A percentile compares a stretch with the other conserved stretches of the same genome.
These are phyloP conservation scores for Drosophila subsilvestris DNA, from an alignment of 2,888 invertebrate species.

Conservation along the genomic window DNA sequence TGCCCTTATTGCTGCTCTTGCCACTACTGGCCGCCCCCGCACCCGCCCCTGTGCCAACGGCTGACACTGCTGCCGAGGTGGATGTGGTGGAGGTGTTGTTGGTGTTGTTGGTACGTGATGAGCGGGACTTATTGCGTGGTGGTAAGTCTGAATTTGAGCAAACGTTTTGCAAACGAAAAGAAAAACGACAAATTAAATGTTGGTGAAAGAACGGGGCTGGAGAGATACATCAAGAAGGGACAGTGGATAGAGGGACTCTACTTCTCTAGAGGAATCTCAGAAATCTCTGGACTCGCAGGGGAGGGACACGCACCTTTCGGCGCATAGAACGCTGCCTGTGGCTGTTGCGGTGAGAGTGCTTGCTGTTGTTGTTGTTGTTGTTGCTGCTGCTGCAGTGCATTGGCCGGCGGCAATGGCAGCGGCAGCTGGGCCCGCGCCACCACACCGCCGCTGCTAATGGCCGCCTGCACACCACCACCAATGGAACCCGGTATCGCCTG, in stretches of 20 bases:
- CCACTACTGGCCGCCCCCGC: constrained; percentile 42
- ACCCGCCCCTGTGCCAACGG: constrained; percentile 48
- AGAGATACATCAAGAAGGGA: constrained; percentile 30
- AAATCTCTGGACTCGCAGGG: constrained; percentile 31
- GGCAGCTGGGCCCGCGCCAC: constrained; percentile 81
- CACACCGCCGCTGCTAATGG: constrained; percentile 76
- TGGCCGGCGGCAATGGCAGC: constrained; percentile 77
- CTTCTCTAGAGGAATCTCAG: constrained; percentile 21
- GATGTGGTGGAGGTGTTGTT: constrained; percentile 55
- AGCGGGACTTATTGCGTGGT: constrained; percentile 81
- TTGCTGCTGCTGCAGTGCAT: constrained; percentile 59
- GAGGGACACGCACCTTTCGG: constrained; percentile 87
- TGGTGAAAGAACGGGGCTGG: constrained; percentile 18
- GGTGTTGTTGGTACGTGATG: constrained; percentile 76
- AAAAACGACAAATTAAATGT: constrained; percentile 62
- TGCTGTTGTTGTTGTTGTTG: constrained; percentile 69
- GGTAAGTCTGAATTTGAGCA: constrained; percentile 73
- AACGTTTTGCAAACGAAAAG: constrained; percentile 51
- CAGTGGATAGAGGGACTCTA: background rate
- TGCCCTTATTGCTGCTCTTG: constrained; percentile 61
- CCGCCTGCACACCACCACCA: constrained; percentile 76
- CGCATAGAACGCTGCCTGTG: constrained; percentile 88
- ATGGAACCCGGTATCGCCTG: constrained; percentile 61
- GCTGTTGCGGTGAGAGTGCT: constrained; percentile 67
- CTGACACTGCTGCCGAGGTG: constrained; percentile 48